Evolutionary conservation across 2,113 vertebrate species (phyloP).

Genomic region (Erpornis zantholeuca): DNA sequence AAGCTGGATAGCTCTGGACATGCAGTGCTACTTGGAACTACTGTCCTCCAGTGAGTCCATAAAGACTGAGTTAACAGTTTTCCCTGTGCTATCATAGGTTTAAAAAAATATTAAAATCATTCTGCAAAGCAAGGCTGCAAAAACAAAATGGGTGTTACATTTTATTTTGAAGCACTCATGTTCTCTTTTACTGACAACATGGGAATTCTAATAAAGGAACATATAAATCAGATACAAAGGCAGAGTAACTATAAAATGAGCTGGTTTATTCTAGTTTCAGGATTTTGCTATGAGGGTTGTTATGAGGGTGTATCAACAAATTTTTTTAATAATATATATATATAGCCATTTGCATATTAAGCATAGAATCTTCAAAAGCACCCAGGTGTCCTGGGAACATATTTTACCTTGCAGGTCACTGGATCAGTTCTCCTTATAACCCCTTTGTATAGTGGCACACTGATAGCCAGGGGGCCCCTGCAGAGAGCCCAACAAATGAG

Average conservation of each 20-base stretch:
- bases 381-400: background rate
- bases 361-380: background rate
- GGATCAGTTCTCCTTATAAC: background rate
- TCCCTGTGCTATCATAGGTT: background rate
- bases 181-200: background rate
- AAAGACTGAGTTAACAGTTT: background rate
- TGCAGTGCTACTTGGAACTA: background rate
- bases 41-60: background rate
- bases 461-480: background rate
- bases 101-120: background rate
- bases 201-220: background rate
- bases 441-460: background rate
- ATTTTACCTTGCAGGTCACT: background rate
- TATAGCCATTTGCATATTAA: background rate
- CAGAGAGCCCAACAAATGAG: background rate
- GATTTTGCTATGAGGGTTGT: background rate
- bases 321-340: background rate
- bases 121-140: background rate
- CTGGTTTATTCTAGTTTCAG: background rate
- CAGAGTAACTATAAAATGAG: background rate
- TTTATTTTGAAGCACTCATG: background rate
- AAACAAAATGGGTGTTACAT: background rate
- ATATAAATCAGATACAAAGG: background rate
- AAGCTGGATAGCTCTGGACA: background rate
- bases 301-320: background rate